These are phyloP conservation scores for Jacana jacana DNA, from an alignment of 2,113 vertebrate genomes.

Conservation along the genomic window DNA sequence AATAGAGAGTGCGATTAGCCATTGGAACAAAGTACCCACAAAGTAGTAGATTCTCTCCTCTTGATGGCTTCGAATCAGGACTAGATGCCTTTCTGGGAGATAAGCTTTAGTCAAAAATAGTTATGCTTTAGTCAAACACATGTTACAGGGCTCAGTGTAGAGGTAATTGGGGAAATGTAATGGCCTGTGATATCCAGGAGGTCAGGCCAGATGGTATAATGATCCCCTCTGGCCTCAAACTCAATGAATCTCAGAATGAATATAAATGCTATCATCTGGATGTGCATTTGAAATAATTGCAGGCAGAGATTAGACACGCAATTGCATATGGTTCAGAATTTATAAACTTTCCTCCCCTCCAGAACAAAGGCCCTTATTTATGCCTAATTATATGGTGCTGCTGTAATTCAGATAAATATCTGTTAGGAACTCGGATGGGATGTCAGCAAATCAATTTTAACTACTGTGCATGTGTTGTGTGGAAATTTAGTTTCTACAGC, in stretches of 20 bases:
- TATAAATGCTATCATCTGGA: slow-evolving; percentile 56
- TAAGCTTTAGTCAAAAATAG: slow-evolving; percentile 64
- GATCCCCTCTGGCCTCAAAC: slow-evolving; percentile 55
- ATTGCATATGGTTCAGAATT: slow-evolving; percentile 44
- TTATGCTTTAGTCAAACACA: slow-evolving; percentile 51
- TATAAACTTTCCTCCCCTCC: slow-evolving; percentile 32
- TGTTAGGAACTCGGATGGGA: not conserved
- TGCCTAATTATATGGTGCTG: slow-evolving; percentile 7
- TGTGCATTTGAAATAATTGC: slow-evolving; percentile 53
- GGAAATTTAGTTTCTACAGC: not conserved
- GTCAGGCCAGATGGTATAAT: slow-evolving; percentile 66
- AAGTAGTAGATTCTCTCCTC: slow-evolving; percentile 35
- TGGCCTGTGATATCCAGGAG: slow-evolving; percentile 58
- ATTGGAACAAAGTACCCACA: slow-evolving; percentile 19
- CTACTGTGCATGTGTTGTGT: not conserved
- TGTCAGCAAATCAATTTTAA: slow-evolving; percentile 29
- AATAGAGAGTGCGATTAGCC: slow-evolving; percentile 25
- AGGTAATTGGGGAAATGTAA: slow-evolving; percentile 60
- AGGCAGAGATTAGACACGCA: slow-evolving; percentile 57
- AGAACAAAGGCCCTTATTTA: slow-evolving; percentile 40
- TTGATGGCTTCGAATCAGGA: slow-evolving; percentile 31
- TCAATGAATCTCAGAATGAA: slow-evolving; percentile 49
- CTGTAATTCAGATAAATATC: slow-evolving; percentile 42
- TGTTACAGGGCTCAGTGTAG: slow-evolving; percentile 20
- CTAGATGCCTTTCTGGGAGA: slow-evolving; percentile 40